A percentile compares a stretch with the other conserved stretches of the same genome.
These are phyloP conservation scores for Ptychadena robeensis DNA, from an alignment of 2,797 vertebrate genomes.

Conservation along the genomic window DNA sequence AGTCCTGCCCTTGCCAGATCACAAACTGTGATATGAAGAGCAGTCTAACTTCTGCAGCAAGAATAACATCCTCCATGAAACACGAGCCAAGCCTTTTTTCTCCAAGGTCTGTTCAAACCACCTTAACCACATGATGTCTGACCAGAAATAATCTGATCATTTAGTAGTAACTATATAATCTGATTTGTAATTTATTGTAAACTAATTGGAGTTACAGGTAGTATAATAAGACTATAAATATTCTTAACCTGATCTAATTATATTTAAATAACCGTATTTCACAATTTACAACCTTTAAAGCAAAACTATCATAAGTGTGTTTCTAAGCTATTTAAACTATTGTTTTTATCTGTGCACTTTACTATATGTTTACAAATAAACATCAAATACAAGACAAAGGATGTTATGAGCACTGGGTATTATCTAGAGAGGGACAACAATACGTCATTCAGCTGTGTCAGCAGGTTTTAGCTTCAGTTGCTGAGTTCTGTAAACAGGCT, in stretches of 20 bases:
- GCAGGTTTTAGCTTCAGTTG: background rate
- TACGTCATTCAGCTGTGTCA: too few relatives aligned
- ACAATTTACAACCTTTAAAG: background rate
- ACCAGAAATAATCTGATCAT: background rate
- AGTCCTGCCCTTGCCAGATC: conserved; percentile 14
- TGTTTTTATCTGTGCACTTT: background rate
- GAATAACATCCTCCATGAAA: conserved; percentile 19
- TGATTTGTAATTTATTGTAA: background rate
- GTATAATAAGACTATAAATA: background rate
- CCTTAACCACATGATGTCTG: background rate
- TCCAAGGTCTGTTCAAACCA: background rate
- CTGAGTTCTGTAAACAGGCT: background rate
- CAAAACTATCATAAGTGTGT: background rate
- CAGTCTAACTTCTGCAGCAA: conserved; percentile 1
- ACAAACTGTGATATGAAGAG: conserved; percentile 8
- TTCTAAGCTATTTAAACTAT: background rate
- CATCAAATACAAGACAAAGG: background rate
- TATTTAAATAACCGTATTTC: background rate
- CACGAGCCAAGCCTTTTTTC: background rate
- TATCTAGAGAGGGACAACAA: too few relatives aligned
- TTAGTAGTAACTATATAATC: background rate
- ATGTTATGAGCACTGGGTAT: background rate
- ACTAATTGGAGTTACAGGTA: background rate
- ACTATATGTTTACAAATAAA: background rate
- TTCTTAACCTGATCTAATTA: background rate